Conservation (phyloP, 2,888 invertebrate genomes). For the Piscicola geometra region DNA sequence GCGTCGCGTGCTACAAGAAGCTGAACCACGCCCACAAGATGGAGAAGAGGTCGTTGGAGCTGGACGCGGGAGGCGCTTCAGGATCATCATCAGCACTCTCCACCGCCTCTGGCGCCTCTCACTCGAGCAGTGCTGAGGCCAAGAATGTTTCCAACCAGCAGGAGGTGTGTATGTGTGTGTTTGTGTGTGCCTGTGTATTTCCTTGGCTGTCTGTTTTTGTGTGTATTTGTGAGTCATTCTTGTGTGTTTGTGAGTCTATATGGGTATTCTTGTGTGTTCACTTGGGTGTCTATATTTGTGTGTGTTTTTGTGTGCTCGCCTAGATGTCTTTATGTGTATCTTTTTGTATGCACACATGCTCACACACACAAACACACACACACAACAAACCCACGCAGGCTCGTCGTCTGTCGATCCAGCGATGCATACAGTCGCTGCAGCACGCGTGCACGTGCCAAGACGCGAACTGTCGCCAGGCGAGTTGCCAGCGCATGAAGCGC, state of each 20-base stretch:
- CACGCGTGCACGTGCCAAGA: constrained; percentile 97
- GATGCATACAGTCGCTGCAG: constrained; percentile 86
- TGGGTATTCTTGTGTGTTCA: background rate
- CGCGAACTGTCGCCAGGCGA: constrained; percentile 93
- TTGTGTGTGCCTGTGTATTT: background rate
- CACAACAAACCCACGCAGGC: constrained; percentile 77
- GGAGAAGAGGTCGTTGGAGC: constrained; percentile 78
- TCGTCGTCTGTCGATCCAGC: constrained; percentile 78
- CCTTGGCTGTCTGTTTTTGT: too few species aligned
- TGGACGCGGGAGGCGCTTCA: constrained; percentile 68
- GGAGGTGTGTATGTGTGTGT: constrained; percentile 18
- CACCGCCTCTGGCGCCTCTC: constrained; percentile 9
- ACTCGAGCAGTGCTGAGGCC: background rate
- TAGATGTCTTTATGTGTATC: too few species aligned
- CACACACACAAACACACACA: too few species aligned
- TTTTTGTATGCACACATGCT: too few species aligned
- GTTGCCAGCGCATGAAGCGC: constrained; percentile 98
- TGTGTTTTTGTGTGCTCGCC: too few species aligned
- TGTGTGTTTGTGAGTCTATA: too few species aligned
- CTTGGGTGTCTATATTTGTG: background rate
- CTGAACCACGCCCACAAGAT: constrained; percentile 93
- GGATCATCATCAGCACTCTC: constrained; percentile 75
- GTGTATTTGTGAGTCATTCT: too few species aligned
- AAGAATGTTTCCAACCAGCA: constrained; percentile 7
- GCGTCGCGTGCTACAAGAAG: constrained; percentile 87